Evolutionary conservation across 2,888 invertebrate genomes (phyloP).

Genomic region (Apamea anceps): DNA sequence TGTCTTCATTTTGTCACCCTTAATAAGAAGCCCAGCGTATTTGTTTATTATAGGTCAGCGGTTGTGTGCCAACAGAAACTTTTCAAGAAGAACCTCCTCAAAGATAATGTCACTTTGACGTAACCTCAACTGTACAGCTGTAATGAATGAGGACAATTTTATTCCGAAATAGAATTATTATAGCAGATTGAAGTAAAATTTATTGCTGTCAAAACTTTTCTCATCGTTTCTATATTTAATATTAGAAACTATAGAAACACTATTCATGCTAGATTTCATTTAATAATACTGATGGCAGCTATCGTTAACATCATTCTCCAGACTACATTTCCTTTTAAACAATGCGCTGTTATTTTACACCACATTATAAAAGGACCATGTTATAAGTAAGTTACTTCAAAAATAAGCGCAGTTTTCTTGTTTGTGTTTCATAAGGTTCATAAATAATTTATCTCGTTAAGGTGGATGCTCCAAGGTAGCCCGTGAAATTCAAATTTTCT

Average conservation of each 20-base stretch:
- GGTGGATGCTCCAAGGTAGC: no score
- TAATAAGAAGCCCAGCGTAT: no score
- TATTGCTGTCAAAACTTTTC: slow-evolving; percentile 16
- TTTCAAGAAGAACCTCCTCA: background rate
- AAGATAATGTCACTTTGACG: slow-evolving; percentile 29
- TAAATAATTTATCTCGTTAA: no score
- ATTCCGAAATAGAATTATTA: background rate
- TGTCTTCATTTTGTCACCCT: no score
- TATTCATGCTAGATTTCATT: slow-evolving; percentile 13
- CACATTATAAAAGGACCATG: background rate
- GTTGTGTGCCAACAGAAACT: slow-evolving; percentile 2
- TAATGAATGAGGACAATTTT: slow-evolving; percentile 26
- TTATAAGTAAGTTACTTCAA: slow-evolving; percentile 9
- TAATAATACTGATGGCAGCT: background rate
- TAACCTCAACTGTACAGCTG: slow-evolving; percentile 13
- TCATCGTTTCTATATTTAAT: background rate
- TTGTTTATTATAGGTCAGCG: no score
- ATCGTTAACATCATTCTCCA: background rate
- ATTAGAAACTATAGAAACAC: background rate
- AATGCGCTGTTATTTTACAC: slow-evolving; percentile 15
- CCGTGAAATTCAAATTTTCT: no score
- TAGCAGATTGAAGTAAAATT: background rate
- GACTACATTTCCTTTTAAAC: slow-evolving; percentile 12
- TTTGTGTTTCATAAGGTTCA: no score
- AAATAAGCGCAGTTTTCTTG: background rate